Conservation (phyloP, 2,888 invertebrate species). For the Sphinx pinastri region DNA sequence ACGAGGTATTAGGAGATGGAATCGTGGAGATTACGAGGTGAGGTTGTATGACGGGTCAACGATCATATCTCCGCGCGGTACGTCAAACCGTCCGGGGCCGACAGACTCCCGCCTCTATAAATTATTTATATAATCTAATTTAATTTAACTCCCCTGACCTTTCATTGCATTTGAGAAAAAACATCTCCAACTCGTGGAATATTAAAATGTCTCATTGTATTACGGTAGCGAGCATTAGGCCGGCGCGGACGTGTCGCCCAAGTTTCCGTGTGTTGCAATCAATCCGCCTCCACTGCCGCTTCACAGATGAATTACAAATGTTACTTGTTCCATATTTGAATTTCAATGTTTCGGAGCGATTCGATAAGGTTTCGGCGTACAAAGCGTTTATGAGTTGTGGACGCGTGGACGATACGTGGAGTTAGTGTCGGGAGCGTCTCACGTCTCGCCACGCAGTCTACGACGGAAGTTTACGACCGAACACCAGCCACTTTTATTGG, state of each 20-base stretch:
- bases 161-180: slow-evolving; percentile 68
- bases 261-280: slow-evolving; percentile 1
- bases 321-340: slow-evolving; percentile 52
- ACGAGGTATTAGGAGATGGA: slow-evolving; percentile 79
- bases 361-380: neutral
- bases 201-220: slow-evolving; percentile 67
- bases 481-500: slow-evolving; percentile 81
- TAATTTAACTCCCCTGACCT: slow-evolving; percentile 81
- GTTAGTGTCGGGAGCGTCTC: slow-evolving; percentile 37
- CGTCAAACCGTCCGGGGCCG: slow-evolving; percentile 79
- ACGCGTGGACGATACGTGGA: slow-evolving; percentile 19
- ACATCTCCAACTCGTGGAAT: slow-evolving; percentile 63
- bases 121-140: slow-evolving; percentile 82
- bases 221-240: slow-evolving; percentile 60
- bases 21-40: slow-evolving; percentile 75
- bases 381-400: slow-evolving; percentile 25
- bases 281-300: neutral
- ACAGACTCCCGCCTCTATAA: slow-evolving; percentile 66
- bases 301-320: slow-evolving; percentile 53
- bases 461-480: slow-evolving; percentile 76
- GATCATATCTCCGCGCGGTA: slow-evolving; percentile 73
- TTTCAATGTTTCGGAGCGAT: slow-evolving; percentile 37
- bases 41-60: slow-evolving; percentile 75
- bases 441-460: slow-evolving; percentile 83
- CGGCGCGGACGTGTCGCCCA: slow-evolving; percentile 27